Percentiles rank a stretch among this genome's conserved stretches.
These are phyloP conservation scores for Aplidium turbinatum DNA, from an alignment of 23 tunicate genomes.

Conservation along the genomic window DNA sequence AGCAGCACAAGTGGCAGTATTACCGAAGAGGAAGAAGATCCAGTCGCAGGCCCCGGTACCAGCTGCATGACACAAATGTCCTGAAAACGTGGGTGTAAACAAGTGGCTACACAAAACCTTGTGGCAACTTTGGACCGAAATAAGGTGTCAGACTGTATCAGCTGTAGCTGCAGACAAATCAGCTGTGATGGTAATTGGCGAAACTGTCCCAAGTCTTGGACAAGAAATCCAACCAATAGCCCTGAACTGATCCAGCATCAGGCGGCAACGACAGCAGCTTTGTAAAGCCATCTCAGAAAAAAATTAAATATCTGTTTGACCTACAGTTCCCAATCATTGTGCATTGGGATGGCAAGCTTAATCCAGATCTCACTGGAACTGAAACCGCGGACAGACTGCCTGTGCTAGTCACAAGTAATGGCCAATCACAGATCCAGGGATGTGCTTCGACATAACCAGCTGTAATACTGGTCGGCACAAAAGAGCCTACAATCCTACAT, in stretches of 20 bases:
- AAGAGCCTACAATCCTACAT: background rate
- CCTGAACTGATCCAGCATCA: slow-evolving; percentile 27
- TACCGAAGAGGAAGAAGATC: slow-evolving; percentile 9
- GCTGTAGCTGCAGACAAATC: no score
- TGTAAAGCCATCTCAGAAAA: slow-evolving; percentile 7
- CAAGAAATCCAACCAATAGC: slow-evolving; percentile 24
- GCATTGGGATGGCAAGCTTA: slow-evolving; percentile 21
- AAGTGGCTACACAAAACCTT: slow-evolving; percentile 30
- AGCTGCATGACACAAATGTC: slow-evolving; percentile 13
- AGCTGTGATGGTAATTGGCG: slow-evolving; percentile 27
- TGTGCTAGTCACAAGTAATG: slow-evolving; percentile 16
- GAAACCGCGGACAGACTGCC: slow-evolving; percentile 31
- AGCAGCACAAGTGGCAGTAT: slow-evolving; percentile 7
- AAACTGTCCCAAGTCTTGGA: slow-evolving; percentile 29
- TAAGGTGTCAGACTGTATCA: slow-evolving; percentile 30
- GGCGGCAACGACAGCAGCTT: slow-evolving; percentile 5
- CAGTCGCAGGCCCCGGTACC: slow-evolving; percentile 4
- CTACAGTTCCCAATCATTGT: slow-evolving; percentile 30
- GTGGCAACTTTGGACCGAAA: slow-evolving; percentile 21
- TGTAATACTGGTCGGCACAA: slow-evolving; percentile 19
- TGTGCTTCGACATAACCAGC: slow-evolving; percentile 24
- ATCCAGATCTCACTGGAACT: slow-evolving; percentile 8
- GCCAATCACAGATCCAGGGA: slow-evolving; percentile 11
- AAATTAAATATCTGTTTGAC: slow-evolving; percentile 15
- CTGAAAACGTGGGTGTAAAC: slow-evolving; percentile 21